phyloP scores from a whole-genome alignment of 2,888 invertebrate genomes.

The Sceliomorpha sp. region DNA sequence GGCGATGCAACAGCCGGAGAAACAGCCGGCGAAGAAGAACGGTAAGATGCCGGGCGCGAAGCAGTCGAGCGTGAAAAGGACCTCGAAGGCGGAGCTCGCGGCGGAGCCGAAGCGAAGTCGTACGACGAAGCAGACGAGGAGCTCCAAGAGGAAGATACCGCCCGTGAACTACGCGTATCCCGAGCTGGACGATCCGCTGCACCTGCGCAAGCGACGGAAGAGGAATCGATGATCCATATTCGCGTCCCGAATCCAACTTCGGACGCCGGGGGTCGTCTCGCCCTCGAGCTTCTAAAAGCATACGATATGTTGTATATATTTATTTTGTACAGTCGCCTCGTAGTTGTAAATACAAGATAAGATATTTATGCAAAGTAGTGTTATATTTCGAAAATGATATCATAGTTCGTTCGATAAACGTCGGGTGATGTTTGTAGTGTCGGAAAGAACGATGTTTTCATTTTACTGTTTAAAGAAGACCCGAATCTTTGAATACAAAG shows the following conservation, averaged over 20 bases:
- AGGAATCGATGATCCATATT: too few species aligned
- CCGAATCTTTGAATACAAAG: conserved; percentile 43
- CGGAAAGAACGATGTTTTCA: conserved; percentile 24
- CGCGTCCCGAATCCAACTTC: too few species aligned
- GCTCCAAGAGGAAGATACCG: conserved; percentile 73
- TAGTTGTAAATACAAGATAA: conserved; percentile 26
- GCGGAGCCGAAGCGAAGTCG: too few species aligned
- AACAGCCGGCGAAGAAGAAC: conserved; percentile 56
- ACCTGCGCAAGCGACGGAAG: too few species aligned
- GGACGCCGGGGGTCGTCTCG: too few species aligned
- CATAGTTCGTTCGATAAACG: conserved; percentile 30
- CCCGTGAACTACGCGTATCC: conserved; percentile 63
- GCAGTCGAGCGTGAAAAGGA: conserved; percentile 51
- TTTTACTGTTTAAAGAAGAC: too few species aligned
- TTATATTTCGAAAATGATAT: conserved; percentile 25
- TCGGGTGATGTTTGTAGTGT: conserved; percentile 24
- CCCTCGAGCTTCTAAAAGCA: not conserved
- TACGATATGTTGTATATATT: conserved; percentile 22
- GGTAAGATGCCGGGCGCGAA: conserved; percentile 32
- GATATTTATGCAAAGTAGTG: conserved; percentile 24
- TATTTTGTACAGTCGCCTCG: conserved; percentile 30
- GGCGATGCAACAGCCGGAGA: conserved; percentile 41
- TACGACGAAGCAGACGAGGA: too few species aligned
- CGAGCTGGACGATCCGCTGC: too few species aligned
- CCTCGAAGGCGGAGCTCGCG: too few species aligned